Percentiles rank a stretch among this genome's conserved stretches.
These are phyloP conservation scores for Recurvirostra avosetta DNA, from an alignment of 2,113 vertebrate species.

Conservation along the genomic window DNA sequence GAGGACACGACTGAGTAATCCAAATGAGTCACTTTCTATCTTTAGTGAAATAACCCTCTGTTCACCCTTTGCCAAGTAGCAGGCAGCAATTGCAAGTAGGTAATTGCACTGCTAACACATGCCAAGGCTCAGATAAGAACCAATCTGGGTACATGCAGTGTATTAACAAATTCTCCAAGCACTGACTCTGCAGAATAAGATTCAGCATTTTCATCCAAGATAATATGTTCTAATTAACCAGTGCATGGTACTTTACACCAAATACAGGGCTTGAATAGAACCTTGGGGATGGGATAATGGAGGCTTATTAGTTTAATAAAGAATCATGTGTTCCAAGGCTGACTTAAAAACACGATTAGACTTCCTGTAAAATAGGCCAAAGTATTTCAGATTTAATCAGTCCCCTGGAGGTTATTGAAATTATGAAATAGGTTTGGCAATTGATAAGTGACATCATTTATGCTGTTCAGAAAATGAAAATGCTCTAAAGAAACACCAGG, in stretches of 20 bases:
- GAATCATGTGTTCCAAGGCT: constrained; percentile 66
- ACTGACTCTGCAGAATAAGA: constrained; percentile 61
- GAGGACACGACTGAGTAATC: constrained; percentile 57
- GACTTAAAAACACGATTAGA: constrained; percentile 66
- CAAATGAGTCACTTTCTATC: constrained; percentile 66
- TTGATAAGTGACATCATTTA: constrained; percentile 24
- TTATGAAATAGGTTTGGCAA: constrained; percentile 56
- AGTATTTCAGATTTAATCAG: constrained; percentile 61
- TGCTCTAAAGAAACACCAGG: not conserved
- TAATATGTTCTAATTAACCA: constrained; percentile 68
- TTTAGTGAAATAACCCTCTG: constrained; percentile 59
- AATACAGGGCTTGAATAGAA: constrained; percentile 58
- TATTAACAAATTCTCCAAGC: constrained; percentile 63
- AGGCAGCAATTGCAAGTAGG: constrained; percentile 49
- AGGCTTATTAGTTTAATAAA: constrained; percentile 72
- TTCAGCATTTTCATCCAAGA: constrained; percentile 65
- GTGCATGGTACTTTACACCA: constrained; percentile 56
- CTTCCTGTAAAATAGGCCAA: constrained; percentile 48
- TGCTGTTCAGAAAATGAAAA: constrained; percentile 29
- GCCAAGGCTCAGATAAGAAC: constrained; percentile 62
- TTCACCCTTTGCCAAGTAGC: constrained; percentile 50
- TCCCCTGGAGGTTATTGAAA: constrained; percentile 46
- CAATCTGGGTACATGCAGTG: constrained; percentile 14
- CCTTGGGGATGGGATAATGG: constrained; percentile 66
- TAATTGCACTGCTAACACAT: constrained; percentile 57